Conservation (phyloP, 1,140 invertebrate genomes). For the Notospermus geniculatus region DNA sequence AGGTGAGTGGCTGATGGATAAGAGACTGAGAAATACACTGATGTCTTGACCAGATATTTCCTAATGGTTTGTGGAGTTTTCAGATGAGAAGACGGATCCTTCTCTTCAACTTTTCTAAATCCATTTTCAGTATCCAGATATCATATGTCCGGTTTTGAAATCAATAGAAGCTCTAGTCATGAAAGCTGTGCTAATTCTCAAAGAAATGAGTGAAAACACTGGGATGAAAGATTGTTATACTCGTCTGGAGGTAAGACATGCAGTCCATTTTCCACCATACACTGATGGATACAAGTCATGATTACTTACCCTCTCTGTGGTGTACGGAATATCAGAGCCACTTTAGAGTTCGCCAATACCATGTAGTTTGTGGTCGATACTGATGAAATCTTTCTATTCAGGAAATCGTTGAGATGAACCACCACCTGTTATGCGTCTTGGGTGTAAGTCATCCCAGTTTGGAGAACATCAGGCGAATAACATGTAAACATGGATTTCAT, state of each 20-base stretch:
- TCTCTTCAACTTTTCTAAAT: too few species aligned
- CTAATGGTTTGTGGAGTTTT: too few species aligned
- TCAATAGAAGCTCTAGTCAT: constrained; percentile 37
- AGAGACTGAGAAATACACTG: background rate
- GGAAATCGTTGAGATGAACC: constrained; percentile 80
- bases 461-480: constrained; percentile 73
- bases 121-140: constrained; percentile 40
- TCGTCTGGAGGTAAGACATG: constrained; percentile 21
- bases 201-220: constrained; percentile 24
- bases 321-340: too few species aligned
- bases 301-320: too few species aligned
- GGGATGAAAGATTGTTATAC: background rate
- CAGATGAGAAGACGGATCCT: too few species aligned
- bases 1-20: constrained; percentile 48
- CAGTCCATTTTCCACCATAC: background rate
- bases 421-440: constrained; percentile 74
- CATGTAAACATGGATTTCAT: constrained; percentile 66
- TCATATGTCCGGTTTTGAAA: constrained; percentile 48
- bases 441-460: constrained; percentile 85
- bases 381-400: constrained; percentile 42
- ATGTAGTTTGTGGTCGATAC: too few species aligned
- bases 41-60: background rate
- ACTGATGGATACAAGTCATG: too few species aligned
- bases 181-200: constrained; percentile 26
- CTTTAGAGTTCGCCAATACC: too few species aligned